Percentiles rank a stretch among this genome's conserved stretches.
These are phyloP conservation scores for Drosophila trichaetosa DNA, from an alignment of 2,888 invertebrate genomes.

Conservation along the genomic window DNA sequence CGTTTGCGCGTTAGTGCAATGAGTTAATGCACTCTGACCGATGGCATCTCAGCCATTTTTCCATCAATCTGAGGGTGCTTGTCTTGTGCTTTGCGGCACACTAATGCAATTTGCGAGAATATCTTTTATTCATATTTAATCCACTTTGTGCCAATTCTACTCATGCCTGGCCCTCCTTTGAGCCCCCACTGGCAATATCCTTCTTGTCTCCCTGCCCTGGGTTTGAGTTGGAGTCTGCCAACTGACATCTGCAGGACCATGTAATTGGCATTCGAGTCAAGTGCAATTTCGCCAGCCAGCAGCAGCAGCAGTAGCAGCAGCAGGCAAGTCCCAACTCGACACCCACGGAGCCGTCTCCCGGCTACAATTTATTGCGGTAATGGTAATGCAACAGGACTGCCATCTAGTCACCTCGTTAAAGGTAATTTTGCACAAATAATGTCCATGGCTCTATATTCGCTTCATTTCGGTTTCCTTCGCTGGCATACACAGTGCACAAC, in stretches of 20 bases:
- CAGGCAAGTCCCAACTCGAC: conserved; percentile 40
- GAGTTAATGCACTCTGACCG: conserved; percentile 47
- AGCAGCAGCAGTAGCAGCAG: conserved; percentile 35
- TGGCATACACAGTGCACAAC: not conserved
- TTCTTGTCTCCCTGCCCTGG: conserved; percentile 29
- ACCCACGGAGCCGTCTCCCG: conserved; percentile 32
- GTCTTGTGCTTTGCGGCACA: conserved; percentile 29
- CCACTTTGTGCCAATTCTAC: conserved; percentile 73
- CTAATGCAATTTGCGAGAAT: conserved; percentile 77
- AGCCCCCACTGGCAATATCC: conserved; percentile 23
- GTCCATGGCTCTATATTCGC: conserved; percentile 67
- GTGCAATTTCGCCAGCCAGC: conserved; percentile 75
- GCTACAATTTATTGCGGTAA: conserved; percentile 77
- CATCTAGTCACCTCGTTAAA: conserved; percentile 79
- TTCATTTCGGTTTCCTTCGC: conserved; percentile 21
- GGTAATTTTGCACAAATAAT: conserved; percentile 81
- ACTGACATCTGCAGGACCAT: conserved; percentile 73
- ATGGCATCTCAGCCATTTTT: conserved; percentile 10
- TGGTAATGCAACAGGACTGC: conserved; percentile 77
- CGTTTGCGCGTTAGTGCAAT: conserved; percentile 45
- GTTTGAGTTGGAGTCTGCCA: conserved; percentile 42
- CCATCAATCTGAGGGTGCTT: conserved; percentile 32
- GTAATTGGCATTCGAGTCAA: conserved; percentile 80
- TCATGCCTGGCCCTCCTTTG: conserved; percentile 24
- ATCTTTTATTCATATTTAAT: conserved; percentile 80